Conservation (phyloP, 2,113 vertebrate genomes). For the Ancistrus triradiatus region DNA sequence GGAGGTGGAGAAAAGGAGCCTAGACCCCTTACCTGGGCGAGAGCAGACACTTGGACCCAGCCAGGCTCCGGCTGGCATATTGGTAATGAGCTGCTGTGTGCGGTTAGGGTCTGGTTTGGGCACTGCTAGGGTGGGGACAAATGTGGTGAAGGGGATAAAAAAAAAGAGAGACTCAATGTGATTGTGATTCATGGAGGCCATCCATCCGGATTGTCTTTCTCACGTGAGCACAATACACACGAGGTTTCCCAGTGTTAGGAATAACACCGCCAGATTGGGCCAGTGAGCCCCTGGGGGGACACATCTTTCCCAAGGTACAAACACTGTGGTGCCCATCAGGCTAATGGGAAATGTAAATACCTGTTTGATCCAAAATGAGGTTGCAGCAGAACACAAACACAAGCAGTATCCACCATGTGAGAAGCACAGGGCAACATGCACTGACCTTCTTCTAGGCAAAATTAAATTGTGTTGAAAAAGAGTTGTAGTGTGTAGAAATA, state of each 20-base stretch:
- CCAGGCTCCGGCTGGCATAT: constrained; percentile 77
- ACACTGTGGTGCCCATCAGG: constrained; percentile 39
- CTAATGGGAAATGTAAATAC: constrained; percentile 43
- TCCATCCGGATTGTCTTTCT: constrained; percentile 82
- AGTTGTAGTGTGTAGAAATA: too few relatives aligned
- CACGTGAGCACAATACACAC: constrained; percentile 79
- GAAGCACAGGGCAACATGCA: constrained; percentile 5
- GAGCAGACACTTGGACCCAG: constrained; percentile 80
- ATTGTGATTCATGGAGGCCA: constrained; percentile 83
- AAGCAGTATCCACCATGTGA: constrained; percentile 5
- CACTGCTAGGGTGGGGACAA: constrained; percentile 79
- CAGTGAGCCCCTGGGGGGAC: constrained; percentile 71
- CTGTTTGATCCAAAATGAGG: constrained; percentile 42
- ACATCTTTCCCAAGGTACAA: constrained; percentile 47
- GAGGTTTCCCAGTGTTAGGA: constrained; percentile 77
- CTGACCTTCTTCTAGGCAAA: background rate
- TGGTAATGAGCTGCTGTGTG: constrained; percentile 84
- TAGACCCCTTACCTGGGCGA: constrained; percentile 82
- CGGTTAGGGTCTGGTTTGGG: constrained; percentile 74
- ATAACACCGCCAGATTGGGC: constrained; percentile 77
- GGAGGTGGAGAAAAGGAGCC: constrained; percentile 36
- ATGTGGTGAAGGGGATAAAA: constrained; percentile 79
- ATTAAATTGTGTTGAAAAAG: too few relatives aligned
- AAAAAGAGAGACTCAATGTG: constrained; percentile 80
- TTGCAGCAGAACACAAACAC: constrained; percentile 38